Evolutionary conservation across 2,888 invertebrate species (phyloP).

Genomic region (Lasioglossum leucozonium): DNA sequence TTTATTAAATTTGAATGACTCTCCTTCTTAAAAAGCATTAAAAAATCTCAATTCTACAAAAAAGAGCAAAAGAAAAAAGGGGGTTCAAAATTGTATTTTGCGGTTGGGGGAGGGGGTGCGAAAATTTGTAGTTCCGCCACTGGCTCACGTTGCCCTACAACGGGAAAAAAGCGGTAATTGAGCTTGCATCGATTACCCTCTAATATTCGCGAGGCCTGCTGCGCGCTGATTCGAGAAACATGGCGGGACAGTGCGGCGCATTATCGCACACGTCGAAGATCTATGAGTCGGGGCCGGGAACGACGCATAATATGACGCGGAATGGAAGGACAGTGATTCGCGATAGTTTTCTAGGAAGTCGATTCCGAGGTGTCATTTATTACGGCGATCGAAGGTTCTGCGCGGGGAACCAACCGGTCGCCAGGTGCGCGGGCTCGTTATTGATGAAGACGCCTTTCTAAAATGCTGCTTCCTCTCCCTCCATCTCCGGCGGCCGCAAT

Average conservation of each 20-base stretch:
- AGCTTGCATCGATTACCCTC: neutral
- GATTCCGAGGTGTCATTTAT: constrained; percentile 67
- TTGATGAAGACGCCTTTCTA: constrained; percentile 69
- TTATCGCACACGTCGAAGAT: constrained; percentile 28
- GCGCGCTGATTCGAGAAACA: neutral
- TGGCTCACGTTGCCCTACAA: too few relatives aligned
- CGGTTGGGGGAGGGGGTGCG: too few relatives aligned
- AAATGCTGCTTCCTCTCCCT: constrained; percentile 42
- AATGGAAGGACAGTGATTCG: constrained; percentile 29
- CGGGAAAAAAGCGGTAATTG: neutral
- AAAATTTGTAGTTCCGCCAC: too few relatives aligned
- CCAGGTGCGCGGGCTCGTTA: constrained; percentile 65
- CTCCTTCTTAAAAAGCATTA: too few relatives aligned
- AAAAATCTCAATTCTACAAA: too few relatives aligned
- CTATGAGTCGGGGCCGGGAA: constrained; percentile 17
- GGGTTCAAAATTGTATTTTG: too few relatives aligned
- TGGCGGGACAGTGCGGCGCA: neutral
- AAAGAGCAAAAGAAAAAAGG: too few relatives aligned
- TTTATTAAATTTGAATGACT: too few relatives aligned
- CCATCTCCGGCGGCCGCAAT: constrained; percentile 29
- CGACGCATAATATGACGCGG: constrained; percentile 29
- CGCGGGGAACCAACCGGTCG: constrained; percentile 67
- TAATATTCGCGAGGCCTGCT: neutral
- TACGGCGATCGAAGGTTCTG: constrained; percentile 59
- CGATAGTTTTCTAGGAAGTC: constrained; percentile 68